Evolutionary conservation across 2,113 vertebrate genomes (phyloP), one percentile per base, ranked within the genome.

Genomic region (Amia ocellicauda): DNA sequence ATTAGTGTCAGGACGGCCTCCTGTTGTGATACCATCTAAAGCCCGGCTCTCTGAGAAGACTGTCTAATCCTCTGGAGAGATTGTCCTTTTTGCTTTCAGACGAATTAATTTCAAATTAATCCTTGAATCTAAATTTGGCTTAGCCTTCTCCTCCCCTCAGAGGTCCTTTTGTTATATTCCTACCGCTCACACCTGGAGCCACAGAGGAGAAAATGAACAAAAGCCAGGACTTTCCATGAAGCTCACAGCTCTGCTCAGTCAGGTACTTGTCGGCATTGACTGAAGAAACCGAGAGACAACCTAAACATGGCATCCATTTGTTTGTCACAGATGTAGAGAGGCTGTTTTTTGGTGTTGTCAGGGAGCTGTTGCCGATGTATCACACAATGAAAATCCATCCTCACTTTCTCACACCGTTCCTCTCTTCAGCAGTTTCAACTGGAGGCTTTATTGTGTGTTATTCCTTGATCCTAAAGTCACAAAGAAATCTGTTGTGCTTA

Each of bases 1-100:
- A 64, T 64, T 27, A 58, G 26, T 58, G 53, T 64, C 63, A 64
- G 31, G 41, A 54, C 40, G 2, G 52, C 52, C 52, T 64, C 40
- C 51, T 56, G 23, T 19, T 7, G 22, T 36, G 42, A 64, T 64
- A 57, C 47, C 2, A 19, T 56, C 43, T 31, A 29, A 56, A 64
- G 7, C 41, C 53, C 17, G 11, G 31, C 23, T 23, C 28, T 58
- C 27, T 27, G 31, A 49, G 42, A 57, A 47, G 54, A 23, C 36
- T n/a, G 19, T 31, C 28, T 58, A 49, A 64, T 58, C 63, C 42
- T 14, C 40, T 36, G 19, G 17, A 64, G 11, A 64, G 54, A 64
- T 23, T 64, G 63, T 56, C 57, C 63, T 47, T 27, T 58, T 42
- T 27, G 31, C 42, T 57, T 64, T 23, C 41, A 43, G 53, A 57